Base-by-base conservation (phyloP, 2,888 invertebrate genomes). In the Eristalis tenax region DNA sequence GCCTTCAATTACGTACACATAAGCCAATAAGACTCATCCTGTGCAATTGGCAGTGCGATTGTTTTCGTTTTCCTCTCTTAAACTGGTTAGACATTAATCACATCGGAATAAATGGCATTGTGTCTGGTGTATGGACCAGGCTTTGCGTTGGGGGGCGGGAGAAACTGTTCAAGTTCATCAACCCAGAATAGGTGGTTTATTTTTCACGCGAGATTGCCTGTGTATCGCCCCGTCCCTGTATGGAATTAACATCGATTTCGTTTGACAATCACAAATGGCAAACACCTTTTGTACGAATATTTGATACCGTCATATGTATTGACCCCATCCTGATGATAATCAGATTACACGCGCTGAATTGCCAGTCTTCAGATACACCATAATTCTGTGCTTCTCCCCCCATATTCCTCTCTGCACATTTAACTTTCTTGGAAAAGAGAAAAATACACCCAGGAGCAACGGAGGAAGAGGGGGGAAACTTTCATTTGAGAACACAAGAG, bases 91-190 rank as follows among this genome's bases (percentile, higher is more conserved):
- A 22, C 59, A 28, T 57, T 38, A 32, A 74, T 32, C 28, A 74
- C 50, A 38, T 26, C 23, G 65, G 10, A 40, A 65, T 40, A 28
- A 43, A 65, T 65, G 38, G 13, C 26, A 65, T 65, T 65, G 40
- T 15, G 40, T 26, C 10, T 38, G 23, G 40, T 43, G n/a, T 74
- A 23, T 43, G 64, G 43, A 65, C 57, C 26, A 3, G 57, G 28
- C 22, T 65, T 68, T 32, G 68, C n/a, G 43, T 28, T 28, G 15
- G 15, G 3, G 38, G 3, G 4, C 2, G 13, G 40, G 13, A 40
- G 13, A 75, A 57, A 11, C 38, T 15, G 28, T 59, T 76, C 32
- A 76, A 68, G 59, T 68, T 68, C 68, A 76, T 68, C 66, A 76
- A 66, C 76, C 76, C 23, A 68, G 28, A 66, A 59, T 38, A 26